Percentiles rank a stretch among this genome's conserved stretches.
Evolutionary conservation across 1,140 invertebrate genomes (phyloP).

Genomic region (Aphelenchoides besseyi): DNA sequence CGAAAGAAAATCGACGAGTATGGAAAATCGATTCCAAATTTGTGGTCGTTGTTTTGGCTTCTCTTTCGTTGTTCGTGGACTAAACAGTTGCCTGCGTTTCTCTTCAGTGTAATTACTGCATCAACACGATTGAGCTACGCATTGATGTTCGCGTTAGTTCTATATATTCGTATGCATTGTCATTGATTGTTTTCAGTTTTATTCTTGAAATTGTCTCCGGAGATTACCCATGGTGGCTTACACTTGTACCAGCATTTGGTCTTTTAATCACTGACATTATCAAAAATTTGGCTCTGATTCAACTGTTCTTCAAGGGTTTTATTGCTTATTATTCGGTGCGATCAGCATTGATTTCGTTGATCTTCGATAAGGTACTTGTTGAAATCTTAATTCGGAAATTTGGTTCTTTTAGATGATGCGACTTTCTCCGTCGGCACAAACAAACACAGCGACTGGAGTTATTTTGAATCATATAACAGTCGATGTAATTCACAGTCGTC

Average conservation of each 20-base stretch:
- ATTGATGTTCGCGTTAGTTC: too few relatives aligned
- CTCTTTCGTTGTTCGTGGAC: background rate
- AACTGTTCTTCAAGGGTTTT: background rate
- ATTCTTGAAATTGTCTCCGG: background rate
- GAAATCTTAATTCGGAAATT: background rate
- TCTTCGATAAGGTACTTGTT: slow-evolving; percentile 31
- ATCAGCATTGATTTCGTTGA: background rate
- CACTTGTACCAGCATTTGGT: background rate
- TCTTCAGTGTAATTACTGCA: background rate
- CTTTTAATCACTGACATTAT: background rate
- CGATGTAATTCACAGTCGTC: slow-evolving; percentile 19
- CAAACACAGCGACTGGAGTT: slow-evolving; percentile 35
- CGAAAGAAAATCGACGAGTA: background rate
- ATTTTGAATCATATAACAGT: slow-evolving; percentile 33
- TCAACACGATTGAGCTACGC: background rate
- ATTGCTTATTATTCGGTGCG: slow-evolving; percentile 27
- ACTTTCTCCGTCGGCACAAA: slow-evolving; percentile 30
- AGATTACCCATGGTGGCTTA: background rate
- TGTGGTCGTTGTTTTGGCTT: background rate
- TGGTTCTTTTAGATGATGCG: slow-evolving; percentile 31
- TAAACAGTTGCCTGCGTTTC: background rate
- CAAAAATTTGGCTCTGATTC: background rate
- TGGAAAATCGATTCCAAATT: background rate
- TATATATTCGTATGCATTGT: too few relatives aligned
- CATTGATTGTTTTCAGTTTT: background rate